These are phyloP conservation scores for Pyrocoelia pectoralis DNA, from an alignment of 2,888 invertebrate species.

Conservation along the genomic window DNA sequence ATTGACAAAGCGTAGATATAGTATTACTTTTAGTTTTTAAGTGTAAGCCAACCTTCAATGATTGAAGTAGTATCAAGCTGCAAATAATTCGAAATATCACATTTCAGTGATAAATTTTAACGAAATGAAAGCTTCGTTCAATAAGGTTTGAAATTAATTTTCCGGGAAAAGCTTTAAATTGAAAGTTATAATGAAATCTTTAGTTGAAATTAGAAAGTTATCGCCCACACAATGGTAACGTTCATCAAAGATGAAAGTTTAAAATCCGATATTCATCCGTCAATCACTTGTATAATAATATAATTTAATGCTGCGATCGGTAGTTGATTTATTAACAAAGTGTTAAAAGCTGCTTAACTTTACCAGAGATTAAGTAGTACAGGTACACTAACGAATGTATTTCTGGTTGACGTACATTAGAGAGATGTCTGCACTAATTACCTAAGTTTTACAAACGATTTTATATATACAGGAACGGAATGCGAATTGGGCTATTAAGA, in stretches of 20 bases:
- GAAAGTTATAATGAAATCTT: not conserved
- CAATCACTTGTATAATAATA: not conserved
- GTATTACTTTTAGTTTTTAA: too few relatives aligned
- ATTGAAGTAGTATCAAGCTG: too few relatives aligned
- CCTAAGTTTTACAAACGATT: constrained; percentile 2
- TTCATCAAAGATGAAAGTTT: not conserved
- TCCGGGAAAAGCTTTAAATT: not conserved
- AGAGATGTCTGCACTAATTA: not conserved
- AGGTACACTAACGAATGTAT: not conserved
- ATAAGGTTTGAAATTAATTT: not conserved
- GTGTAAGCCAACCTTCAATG: too few relatives aligned
- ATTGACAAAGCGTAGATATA: too few relatives aligned
- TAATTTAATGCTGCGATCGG: too few relatives aligned
- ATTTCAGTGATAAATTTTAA: too few relatives aligned
- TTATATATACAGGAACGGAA: not conserved
- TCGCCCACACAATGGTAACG: not conserved
- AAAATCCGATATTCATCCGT: not conserved
- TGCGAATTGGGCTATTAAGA: not conserved
- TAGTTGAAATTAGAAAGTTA: not conserved
- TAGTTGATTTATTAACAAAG: not conserved
- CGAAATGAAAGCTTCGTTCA: too few relatives aligned
- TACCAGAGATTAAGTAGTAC: too few relatives aligned
- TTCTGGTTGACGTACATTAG: not conserved
- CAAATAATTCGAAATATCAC: too few relatives aligned
- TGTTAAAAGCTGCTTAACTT: not conserved